These are phyloP conservation scores for Pogonomyrmex californicus DNA, from an alignment of 1,140 invertebrate genomes.

Conservation along the genomic window DNA sequence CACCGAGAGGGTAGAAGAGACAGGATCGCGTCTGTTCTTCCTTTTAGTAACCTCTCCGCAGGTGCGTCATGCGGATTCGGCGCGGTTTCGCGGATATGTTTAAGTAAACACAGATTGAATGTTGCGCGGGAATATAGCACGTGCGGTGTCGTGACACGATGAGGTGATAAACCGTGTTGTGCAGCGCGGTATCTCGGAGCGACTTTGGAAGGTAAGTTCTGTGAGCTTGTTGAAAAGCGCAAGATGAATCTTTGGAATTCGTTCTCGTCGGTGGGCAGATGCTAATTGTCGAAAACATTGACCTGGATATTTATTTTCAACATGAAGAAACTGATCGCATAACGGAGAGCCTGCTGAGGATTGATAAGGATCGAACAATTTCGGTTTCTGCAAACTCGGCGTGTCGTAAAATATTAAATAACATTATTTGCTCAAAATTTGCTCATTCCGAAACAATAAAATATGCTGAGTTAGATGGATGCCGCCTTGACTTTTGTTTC, in stretches of 20 bases:
- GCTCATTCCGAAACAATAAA: not conserved
- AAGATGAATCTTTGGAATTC: not conserved
- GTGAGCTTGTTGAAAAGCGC: not conserved
- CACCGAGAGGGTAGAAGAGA: conserved; percentile 51
- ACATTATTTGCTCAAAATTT: not conserved
- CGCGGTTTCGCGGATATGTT: conserved; percentile 31
- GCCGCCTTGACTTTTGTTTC: not conserved
- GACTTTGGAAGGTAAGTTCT: conserved; percentile 70
- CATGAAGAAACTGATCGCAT: not conserved
- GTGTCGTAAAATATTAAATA: not conserved
- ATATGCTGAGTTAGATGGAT: not conserved
- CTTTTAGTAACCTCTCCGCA: conserved; percentile 26
- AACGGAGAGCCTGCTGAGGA: too few relatives aligned
- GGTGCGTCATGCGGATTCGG: conserved; percentile 62
- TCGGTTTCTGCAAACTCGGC: not conserved
- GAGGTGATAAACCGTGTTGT: conserved; percentile 73
- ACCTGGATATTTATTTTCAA: not conserved
- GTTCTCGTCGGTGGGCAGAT: not conserved
- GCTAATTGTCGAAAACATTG: conserved; percentile 4
- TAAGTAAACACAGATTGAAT: conserved; percentile 42
- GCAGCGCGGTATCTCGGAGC: conserved; percentile 59
- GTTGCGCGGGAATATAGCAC: conserved; percentile 59
- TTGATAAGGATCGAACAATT: not conserved
- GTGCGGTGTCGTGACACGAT: conserved; percentile 70
- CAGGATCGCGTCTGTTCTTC: not conserved